phyloP scores from a whole-genome alignment of 2,888 invertebrate genomes.

The Lutraria lutraria region DNA sequence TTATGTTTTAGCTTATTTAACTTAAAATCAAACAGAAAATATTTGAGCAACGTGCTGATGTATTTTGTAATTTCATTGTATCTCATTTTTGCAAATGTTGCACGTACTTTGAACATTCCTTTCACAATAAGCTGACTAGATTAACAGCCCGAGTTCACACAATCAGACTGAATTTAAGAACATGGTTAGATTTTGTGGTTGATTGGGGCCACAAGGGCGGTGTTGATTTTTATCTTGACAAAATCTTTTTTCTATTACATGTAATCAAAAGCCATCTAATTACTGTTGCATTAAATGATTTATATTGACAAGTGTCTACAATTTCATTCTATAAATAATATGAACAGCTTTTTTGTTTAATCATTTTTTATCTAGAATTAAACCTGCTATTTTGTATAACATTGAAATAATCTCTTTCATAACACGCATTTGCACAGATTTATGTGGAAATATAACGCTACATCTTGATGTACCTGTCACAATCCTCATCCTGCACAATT shows the following conservation, averaged over 20 bases:
- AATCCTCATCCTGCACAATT: neutral
- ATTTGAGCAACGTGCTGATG: too few species aligned
- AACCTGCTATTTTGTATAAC: neutral
- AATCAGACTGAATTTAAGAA: neutral
- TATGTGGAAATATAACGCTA: neutral
- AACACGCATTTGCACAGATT: neutral
- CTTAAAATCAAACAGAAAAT: too few species aligned
- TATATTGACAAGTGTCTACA: neutral
- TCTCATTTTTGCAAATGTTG: too few species aligned
- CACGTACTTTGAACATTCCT: neutral
- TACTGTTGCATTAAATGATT: conserved; percentile 4
- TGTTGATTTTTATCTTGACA: conserved; percentile 1
- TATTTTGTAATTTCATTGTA: too few species aligned
- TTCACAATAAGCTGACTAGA: neutral
- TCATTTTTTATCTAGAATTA: neutral
- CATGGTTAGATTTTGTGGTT: conserved; percentile 13
- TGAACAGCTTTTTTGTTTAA: neutral
- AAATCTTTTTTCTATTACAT: conserved; percentile 8
- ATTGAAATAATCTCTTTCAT: neutral
- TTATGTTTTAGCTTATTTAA: too few species aligned
- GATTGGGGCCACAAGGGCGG: neutral
- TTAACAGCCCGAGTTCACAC: neutral
- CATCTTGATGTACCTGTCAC: neutral
- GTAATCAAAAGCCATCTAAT: conserved; percentile 21
- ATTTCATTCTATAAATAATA: neutral